phyloP scores from a whole-genome alignment of 2,113 vertebrate species.

The Argyrosomus japonicus region DNA sequence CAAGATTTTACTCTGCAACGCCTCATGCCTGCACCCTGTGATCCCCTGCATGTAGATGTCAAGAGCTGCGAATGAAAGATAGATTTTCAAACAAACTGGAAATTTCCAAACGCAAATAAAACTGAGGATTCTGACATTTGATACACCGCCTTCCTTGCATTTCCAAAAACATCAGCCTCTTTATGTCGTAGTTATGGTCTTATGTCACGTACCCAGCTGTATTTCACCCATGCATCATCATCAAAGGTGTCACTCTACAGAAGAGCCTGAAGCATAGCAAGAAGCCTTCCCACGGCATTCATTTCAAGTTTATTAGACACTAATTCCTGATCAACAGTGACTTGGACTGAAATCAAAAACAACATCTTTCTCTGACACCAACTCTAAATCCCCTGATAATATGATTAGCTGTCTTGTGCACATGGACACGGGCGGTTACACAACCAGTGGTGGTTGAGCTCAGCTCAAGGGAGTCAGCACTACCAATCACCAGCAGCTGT shows the following conservation, averaged over 20 bases:
- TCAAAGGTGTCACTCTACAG: not conserved
- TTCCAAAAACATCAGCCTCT: not conserved
- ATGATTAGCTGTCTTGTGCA: slow-evolving; percentile 49
- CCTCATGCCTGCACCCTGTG: not conserved
- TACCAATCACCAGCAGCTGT: slow-evolving; percentile 66
- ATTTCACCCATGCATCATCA: not conserved
- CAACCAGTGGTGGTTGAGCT: slow-evolving; percentile 36
- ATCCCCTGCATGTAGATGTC: not conserved
- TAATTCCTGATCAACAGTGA: slow-evolving; percentile 16
- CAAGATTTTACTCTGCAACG: not conserved
- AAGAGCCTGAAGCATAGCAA: not conserved
- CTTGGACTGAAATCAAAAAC: slow-evolving; percentile 7
- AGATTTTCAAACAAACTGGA: not conserved
- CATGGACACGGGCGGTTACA: slow-evolving; percentile 42
- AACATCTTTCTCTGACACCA: slow-evolving; percentile 17
- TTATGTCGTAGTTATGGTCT: not conserved
- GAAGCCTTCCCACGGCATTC: not conserved
- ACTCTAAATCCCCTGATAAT: slow-evolving; percentile 28
- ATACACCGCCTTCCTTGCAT: not conserved
- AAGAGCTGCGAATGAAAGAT: not conserved
- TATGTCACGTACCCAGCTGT: not conserved
- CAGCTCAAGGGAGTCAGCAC: slow-evolving; percentile 42
- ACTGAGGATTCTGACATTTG: not conserved
- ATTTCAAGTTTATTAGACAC: not conserved
- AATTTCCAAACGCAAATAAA: slow-evolving; percentile 9